Percentiles rank a stretch among this genome's conserved stretches.
phyloP scores from a whole-genome alignment of 2,888 invertebrate species.

The Pandemis heparana region DNA sequence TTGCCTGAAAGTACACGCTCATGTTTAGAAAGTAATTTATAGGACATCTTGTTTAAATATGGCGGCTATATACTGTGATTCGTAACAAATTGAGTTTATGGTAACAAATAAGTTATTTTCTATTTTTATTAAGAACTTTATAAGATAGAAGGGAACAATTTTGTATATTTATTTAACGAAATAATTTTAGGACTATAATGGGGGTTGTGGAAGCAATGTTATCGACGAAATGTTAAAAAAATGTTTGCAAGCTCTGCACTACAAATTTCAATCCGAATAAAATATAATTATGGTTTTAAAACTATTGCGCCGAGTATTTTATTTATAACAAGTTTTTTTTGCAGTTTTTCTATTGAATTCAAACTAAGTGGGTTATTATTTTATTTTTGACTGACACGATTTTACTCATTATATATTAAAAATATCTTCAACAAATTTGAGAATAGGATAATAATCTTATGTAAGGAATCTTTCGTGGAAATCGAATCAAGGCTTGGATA shows the following conservation, averaged over 20 bases:
- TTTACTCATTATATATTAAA: too few species aligned
- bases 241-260: slow-evolving; percentile 6
- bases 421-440: too few species aligned
- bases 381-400: too few species aligned
- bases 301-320: background rate
- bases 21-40: slow-evolving; percentile 29
- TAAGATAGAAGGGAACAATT: background rate
- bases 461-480: too few species aligned
- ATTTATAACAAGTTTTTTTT: background rate
- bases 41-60: slow-evolving; percentile 10
- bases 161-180: background rate
- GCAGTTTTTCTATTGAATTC: too few species aligned
- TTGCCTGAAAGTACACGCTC: slow-evolving; percentile 10
- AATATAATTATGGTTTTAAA: background rate
- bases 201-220: too few species aligned
- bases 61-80: background rate
- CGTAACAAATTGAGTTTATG: background rate
- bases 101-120: background rate
- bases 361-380: background rate
- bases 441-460: too few species aligned
- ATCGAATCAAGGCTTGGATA: too few species aligned
- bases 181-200: too few species aligned
- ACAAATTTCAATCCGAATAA: background rate
- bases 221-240: background rate
- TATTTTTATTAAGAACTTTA: background rate